These are phyloP conservation scores for Parnassius smintheus DNA, from an alignment of 2,888 invertebrate species.

Conservation along the genomic window DNA sequence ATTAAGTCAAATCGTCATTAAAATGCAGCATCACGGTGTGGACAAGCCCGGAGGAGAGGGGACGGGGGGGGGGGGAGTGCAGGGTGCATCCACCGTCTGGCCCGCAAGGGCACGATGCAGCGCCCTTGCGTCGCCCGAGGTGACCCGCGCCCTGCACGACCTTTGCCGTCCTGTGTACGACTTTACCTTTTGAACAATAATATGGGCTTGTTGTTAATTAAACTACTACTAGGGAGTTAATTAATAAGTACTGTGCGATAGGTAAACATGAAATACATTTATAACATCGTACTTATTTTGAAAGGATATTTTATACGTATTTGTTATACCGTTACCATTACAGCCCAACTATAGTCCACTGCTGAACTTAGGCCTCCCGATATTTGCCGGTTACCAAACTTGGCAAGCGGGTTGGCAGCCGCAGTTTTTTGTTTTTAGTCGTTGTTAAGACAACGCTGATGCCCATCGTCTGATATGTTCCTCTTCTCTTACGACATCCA, in stretches of 20 bases:
- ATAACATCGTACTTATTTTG: slow-evolving; percentile 1
- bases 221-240: no score
- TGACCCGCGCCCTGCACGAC: slow-evolving; percentile 39
- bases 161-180: slow-evolving; percentile 34
- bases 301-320: neutral
- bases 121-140: slow-evolving; percentile 44
- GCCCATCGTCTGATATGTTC: no score
- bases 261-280: no score
- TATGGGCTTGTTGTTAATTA: neutral
- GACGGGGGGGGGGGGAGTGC: slow-evolving; percentile 33
- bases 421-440: no score
- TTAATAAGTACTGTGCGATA: neutral
- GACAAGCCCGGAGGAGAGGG: slow-evolving; percentile 1
- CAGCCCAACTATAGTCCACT: no score
- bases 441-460: no score
- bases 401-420: no score
- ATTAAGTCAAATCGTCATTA: slow-evolving; percentile 39
- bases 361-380: no score
- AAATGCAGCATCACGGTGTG: slow-evolving; percentile 53
- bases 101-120: slow-evolving; percentile 59
- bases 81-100: slow-evolving; percentile 65
- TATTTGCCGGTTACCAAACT: no score
- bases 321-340: no score
- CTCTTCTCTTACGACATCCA: no score
- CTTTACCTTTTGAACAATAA: slow-evolving; percentile 9